Evolutionary conservation across 2,797 vertebrate genomes (phyloP), one percentile per base, ranked within the genome.

Genomic region (Alauda arvensis): DNA sequence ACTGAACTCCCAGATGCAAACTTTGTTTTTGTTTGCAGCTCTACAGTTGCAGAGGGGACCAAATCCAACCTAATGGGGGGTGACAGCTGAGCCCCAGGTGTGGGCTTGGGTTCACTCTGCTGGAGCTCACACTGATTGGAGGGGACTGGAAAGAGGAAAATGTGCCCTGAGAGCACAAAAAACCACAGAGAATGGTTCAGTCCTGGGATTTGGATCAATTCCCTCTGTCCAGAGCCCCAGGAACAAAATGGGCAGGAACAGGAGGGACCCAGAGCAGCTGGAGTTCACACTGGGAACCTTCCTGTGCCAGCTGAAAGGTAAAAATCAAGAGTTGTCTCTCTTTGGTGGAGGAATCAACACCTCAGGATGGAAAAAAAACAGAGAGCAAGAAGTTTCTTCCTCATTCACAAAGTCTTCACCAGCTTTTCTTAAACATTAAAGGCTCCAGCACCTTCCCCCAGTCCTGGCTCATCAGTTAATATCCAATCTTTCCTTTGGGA

Each of bases 201-300:
- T 6, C 12, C 0, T 0, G 2, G 45, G 33, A 60, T 56, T 59
- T 31, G 18, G 45, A 48, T 4, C 17, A 23, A 33, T 57, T 82
- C 49, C 59, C 34, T 49, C 49, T 57, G 45, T 6, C 15, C 46
- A 79, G 46, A 70, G 33, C 29, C 68, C 25, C 19, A 25, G 34
- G 17, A 12, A 39, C 12, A 61, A 59, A 61, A 40, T 1, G 13
- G 21, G 33, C 28, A 66, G 24, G 57, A 33, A 69, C 14, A 28
- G 37, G 18, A 34, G 46, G 37, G 26, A 53, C 6, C 31, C 3
- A 7, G 28, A 49, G 45, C 2, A 5, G 18, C 16, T 16, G 52
- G 17, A 40, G 12, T 8, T 83, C 69, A 33, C 59, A 15, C 10
- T 37, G 67, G 37, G 60, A 49, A 29, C 43, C 39, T 12, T n/a